Percentiles rank a stretch among this genome's conserved stretches.
phyloP scores from a whole-genome alignment of 2,797 vertebrate genomes.

The Myotis pilosus region DNA sequence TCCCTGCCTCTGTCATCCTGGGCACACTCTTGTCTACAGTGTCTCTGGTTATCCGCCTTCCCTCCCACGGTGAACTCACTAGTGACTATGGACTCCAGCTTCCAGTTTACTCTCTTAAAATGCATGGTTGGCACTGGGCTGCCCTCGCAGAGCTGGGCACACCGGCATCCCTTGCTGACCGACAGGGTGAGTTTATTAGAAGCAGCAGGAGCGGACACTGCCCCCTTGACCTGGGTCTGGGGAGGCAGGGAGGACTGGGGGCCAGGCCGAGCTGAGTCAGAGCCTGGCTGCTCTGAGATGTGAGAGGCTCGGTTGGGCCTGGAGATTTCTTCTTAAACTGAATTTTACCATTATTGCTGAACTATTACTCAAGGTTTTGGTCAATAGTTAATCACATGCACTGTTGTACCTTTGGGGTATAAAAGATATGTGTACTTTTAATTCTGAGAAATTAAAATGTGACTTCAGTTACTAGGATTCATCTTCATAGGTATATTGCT shows the following conservation, averaged over 20 bases:
- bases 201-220: background rate
- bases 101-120: background rate
- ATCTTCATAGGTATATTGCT: conserved; percentile 29
- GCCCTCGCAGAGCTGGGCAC: background rate
- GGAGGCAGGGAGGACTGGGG: background rate
- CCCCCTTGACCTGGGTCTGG: background rate
- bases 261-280: background rate
- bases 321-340: conserved; percentile 32
- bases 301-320: background rate
- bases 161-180: background rate
- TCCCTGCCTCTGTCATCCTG: conserved; percentile 11
- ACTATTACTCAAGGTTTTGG: conserved; percentile 3
- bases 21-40: background rate
- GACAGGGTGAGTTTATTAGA: background rate
- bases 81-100: background rate
- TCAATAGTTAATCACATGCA: background rate
- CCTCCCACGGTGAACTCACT: background rate
- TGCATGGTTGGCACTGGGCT: background rate
- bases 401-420: background rate
- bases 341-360: background rate
- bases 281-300: background rate
- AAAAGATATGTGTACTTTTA: conserved; percentile 53
- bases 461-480: conserved; percentile 19
- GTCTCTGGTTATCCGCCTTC: background rate
- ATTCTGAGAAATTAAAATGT: conserved; percentile 48